Evolutionary conservation across 2,797 vertebrate genomes (phyloP), one percentile per base, ranked within the genome.

Genomic region (Emydoidea blandingii): DNA sequence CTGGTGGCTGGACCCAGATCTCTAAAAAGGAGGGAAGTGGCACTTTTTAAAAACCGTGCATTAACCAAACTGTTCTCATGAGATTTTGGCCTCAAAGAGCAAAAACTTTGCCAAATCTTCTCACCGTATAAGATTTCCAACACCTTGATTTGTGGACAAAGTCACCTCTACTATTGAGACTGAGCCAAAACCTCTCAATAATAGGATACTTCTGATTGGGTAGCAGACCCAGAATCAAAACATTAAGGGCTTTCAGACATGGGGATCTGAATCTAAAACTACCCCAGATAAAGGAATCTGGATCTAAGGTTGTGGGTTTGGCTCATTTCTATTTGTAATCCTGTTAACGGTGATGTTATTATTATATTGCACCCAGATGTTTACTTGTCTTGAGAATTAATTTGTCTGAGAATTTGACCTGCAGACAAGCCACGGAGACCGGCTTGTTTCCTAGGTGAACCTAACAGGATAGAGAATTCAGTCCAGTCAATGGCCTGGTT

Each of bases 241-340:
- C 0, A n/a, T 0, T 0, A 79, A 53, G n/a, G 3, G 2, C 3
- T 81, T 27, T 87, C 68, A 18, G 54, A 57, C 19, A 0, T 57
- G 12, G 5, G 16, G 11, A 44, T 25, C 18, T 62, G 29, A 62
- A 31, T 25, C 92, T 81, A n/a, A 4, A 2, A 4, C 3, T 49
- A 29, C 37, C 16, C 6, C 19, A 44, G 16, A 15, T 62, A 62
- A 62, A 62, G 29, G 12, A 2, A 12, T 34, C 57, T 62, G 29
- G 57, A 62, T 62, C 57, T 54, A 54, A 54, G 21, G 21, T 54
- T 62, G 57, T 62, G 29, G 12, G 57, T 62, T 31, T 62, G 57
- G 29, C 57, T 34, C 29, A 62, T 62, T 31, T 31, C 11, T 5
- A 54, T 54, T 59, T 52, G 68, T 18, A 2, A 6, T 34, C 50